Percentiles rank a stretch among this genome's conserved stretches.
Evolutionary conservation across 2,888 invertebrate genomes (phyloP).

Genomic region (Drosophila paracracens): DNA sequence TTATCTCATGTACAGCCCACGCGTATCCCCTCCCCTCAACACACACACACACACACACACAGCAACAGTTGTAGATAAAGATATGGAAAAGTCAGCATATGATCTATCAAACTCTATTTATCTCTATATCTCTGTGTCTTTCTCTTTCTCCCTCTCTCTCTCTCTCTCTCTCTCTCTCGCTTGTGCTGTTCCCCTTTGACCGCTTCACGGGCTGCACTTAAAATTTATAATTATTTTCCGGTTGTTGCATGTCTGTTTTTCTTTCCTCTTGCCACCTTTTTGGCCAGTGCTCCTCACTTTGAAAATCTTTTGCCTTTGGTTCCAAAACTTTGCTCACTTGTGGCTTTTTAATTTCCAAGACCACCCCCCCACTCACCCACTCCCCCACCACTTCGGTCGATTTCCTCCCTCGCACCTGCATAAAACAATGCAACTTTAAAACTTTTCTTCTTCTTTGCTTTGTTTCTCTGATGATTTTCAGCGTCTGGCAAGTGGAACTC

Average conservation of each 20-base stretch:
- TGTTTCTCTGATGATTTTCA: constrained; percentile 30
- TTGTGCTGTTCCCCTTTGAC: constrained; percentile 5
- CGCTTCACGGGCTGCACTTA: constrained; percentile 46
- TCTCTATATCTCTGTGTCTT: neutral
- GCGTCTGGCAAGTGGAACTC: constrained; percentile 33
- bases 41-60: neutral
- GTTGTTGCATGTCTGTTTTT: constrained; percentile 57
- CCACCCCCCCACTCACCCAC: neutral
- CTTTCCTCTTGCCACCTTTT: constrained; percentile 20
- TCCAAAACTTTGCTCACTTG: constrained; percentile 44
- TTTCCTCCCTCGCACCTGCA: constrained; percentile 27
- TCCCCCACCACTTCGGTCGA: too few relatives aligned
- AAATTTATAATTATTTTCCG: constrained; percentile 79
- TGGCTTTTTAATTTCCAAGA: constrained; percentile 59
- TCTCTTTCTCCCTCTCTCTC: neutral
- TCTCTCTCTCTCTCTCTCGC: neutral
- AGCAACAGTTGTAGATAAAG: constrained; percentile 23
- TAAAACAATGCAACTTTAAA: constrained; percentile 74
- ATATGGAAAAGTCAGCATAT: constrained; percentile 27
- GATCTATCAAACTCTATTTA: constrained; percentile 19
- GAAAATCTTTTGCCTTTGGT: constrained; percentile 55
- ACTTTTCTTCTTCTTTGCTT: constrained; percentile 39
- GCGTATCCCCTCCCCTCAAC: constrained; percentile 19
- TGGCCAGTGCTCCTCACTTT: constrained; percentile 17
- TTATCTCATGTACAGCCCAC: constrained; percentile 61